phyloP scores from a whole-genome alignment of 2,888 invertebrate species.

The Galerucella nymphaeae region DNA sequence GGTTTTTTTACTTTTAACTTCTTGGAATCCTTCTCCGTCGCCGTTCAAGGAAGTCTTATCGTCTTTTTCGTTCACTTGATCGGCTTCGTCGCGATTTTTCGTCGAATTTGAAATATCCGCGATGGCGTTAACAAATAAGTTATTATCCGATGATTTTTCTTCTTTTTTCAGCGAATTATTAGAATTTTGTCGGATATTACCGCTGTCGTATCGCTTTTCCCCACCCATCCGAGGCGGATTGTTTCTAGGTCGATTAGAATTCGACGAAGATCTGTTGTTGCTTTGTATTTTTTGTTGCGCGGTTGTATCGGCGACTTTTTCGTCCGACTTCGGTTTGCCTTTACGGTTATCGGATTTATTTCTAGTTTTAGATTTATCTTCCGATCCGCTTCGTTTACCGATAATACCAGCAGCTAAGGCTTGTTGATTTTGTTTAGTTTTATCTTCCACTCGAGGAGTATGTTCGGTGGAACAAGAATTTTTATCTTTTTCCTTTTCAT shows the following conservation, averaged over 20 bases:
- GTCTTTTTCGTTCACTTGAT: conserved; percentile 53
- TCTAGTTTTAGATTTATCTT: conserved; percentile 55
- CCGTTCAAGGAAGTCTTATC: conserved; percentile 63
- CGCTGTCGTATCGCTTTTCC: conserved; percentile 52
- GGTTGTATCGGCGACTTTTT: conserved; percentile 81
- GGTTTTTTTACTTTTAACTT: conserved; percentile 84
- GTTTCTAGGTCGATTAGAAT: conserved; percentile 55
- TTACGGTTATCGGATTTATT: conserved; percentile 57
- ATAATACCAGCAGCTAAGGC: conserved; percentile 75
- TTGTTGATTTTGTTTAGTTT: conserved; percentile 75
- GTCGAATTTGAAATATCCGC: conserved; percentile 60
- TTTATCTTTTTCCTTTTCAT: conserved; percentile 58
- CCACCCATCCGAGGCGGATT: conserved; percentile 53
- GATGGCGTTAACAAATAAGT: conserved; percentile 61
- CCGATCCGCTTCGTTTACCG: conserved; percentile 47
- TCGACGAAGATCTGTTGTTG: conserved; percentile 42
- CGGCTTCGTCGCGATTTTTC: conserved; percentile 60
- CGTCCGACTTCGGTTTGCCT: conserved; percentile 52
- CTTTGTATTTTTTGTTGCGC: conserved; percentile 57
- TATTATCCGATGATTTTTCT: conserved; percentile 65
- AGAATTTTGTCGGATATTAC: conserved; percentile 58
- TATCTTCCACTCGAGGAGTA: conserved; percentile 67
- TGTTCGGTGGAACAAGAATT: conserved; percentile 44
- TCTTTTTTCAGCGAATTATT: conserved; percentile 61
- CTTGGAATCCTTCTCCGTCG: conserved; percentile 82